Base-by-base conservation (phyloP, 1,140 invertebrate genomes). In the Eciton burchellii region DNA sequence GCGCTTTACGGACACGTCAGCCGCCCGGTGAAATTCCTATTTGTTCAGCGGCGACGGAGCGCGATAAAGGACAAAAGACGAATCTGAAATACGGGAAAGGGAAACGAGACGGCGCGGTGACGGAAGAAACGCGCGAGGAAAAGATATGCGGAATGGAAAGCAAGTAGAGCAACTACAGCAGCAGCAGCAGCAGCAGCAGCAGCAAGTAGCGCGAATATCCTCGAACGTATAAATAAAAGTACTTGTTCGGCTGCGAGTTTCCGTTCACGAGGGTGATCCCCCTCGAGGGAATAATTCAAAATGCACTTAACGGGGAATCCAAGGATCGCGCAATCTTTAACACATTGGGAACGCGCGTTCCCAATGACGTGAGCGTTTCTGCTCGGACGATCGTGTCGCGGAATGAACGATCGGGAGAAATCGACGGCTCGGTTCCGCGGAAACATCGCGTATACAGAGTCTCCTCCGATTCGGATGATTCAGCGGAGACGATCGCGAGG, bases 21-120 rank as follows among this genome's bases (percentile, higher is more conserved):
- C 86, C 85, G 82, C 85, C 56, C 82, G 85, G 72, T 87, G 86
- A 88, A 88, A 87, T 88, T 88, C 85, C 77, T 88, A 88, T 88
- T 88, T 87, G 85, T 88, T 88, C 83, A 77, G 72, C 56, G 79
- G 74, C 57, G 43, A 70, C 62, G 52, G 60, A 35, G 26, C 63
- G 63, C 19, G 54, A 81, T 81, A 66, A 70, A 62, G 47, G 35
- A 79, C 74, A 74, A 81, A 83, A 24, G 21, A 21, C 81, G 65
- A 72, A 41, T 77, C 43, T 49, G 26, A 24, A 85, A 52, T 24
- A 60, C 11, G 59, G 63, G 24, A 84, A 62, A 81, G 14, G 29
- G 65, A 83, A 62, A 49, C 62, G 24, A 77, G 29, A 21, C 6
- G 6, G 2, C 21, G 26, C 19, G n/a, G 43, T 29, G 19, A 19